Evolutionary conservation across 1,140 invertebrate genomes (phyloP).

Genomic region (Musca vetustissima): DNA sequence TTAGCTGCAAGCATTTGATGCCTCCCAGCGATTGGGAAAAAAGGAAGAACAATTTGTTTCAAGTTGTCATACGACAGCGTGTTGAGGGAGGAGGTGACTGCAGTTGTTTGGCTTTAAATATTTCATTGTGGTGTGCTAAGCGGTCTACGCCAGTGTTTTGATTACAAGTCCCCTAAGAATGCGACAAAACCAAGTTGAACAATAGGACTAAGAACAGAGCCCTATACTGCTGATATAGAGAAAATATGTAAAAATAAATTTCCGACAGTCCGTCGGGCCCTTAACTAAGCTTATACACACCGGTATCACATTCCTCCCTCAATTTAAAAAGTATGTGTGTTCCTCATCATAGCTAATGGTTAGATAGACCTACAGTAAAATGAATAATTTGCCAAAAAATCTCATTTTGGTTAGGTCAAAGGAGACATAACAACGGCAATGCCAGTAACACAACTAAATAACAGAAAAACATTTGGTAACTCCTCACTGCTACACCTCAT

Average conservation of each 20-base stretch:
- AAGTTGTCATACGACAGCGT: background rate
- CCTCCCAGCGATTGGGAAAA: conserved; percentile 10
- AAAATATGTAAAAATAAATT: too few species aligned
- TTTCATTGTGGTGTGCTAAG: background rate
- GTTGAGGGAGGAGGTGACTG: background rate
- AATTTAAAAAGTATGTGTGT: too few species aligned
- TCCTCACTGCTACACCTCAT: background rate
- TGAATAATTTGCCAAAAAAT: too few species aligned
- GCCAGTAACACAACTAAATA: background rate
- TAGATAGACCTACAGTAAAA: too few species aligned
- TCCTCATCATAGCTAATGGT: too few species aligned
- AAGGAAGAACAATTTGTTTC: conserved; percentile 14
- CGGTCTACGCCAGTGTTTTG: conserved; percentile 8
- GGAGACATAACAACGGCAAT: background rate
- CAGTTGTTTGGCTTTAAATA: background rate
- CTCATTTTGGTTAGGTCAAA: conserved; percentile 9
- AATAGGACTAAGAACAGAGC: too few species aligned
- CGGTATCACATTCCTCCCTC: too few species aligned
- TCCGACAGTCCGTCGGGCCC: too few species aligned
- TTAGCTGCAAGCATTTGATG: conserved; percentile 25
- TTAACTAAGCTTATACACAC: too few species aligned
- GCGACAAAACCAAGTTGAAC: conserved; percentile 4
- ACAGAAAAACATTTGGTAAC: background rate
- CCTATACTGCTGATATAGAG: too few species aligned
- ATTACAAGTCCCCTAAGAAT: conserved; percentile 12